phyloP scores from a whole-genome alignment of 2,888 invertebrate species.

The Micoletzkya japonica region DNA sequence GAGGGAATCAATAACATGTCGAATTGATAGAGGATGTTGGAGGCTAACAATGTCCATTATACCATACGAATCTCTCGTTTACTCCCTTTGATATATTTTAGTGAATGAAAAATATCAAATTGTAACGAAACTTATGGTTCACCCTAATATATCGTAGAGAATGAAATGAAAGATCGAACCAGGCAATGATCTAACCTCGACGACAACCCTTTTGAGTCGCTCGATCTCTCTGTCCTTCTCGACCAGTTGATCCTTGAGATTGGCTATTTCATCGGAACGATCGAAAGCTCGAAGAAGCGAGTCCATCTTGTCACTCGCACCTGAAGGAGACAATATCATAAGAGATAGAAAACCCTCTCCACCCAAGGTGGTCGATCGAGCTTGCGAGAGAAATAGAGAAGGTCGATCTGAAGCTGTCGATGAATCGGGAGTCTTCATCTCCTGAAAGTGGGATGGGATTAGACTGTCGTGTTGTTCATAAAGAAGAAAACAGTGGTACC shows the following conservation, averaged over 20 bases:
- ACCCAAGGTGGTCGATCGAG: background rate
- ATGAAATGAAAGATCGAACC: background rate
- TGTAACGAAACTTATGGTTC: too few relatives aligned
- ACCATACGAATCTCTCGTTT: too few relatives aligned
- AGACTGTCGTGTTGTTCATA: background rate
- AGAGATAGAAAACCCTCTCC: background rate
- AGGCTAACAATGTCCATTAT: too few relatives aligned
- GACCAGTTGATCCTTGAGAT: constrained; percentile 20
- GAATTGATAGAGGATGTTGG: too few relatives aligned
- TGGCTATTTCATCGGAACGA: constrained; percentile 13
- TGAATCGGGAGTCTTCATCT: constrained; percentile 10
- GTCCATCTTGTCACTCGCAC: constrained; percentile 20
- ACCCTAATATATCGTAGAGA: too few relatives aligned
- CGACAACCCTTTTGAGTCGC: constrained; percentile 5
- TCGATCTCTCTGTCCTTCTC: constrained; percentile 21
- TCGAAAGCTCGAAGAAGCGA: constrained; percentile 13
- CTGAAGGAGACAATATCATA: background rate
- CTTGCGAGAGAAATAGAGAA: background rate
- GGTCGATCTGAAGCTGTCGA: constrained; percentile 5
- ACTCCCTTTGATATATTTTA: too few relatives aligned
- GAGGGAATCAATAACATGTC: too few relatives aligned
- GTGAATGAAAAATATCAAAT: too few relatives aligned
- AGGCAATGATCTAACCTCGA: background rate
- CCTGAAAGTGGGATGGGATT: background rate
- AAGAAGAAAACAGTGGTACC: background rate